Conservation (phyloP, 2,797 vertebrate genomes). For the Rhinichthys osculus region DNA sequence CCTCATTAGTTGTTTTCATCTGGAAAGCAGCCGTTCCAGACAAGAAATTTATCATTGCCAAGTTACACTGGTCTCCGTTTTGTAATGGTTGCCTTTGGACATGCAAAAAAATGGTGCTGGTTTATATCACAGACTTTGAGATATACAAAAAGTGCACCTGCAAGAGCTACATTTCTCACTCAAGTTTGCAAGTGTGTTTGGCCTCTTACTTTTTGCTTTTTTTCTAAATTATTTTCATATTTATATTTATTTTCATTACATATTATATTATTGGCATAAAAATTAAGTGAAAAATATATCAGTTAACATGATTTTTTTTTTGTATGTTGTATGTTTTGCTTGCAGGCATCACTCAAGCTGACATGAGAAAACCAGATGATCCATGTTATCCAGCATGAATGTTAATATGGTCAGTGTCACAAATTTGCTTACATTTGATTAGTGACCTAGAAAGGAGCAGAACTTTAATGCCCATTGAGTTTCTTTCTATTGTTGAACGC, state of each 20-base stretch:
- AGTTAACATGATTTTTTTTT: too few relatives aligned
- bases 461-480: background rate
- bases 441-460: slow-evolving; percentile 7
- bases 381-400: slow-evolving; percentile 8
- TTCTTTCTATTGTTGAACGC: too few relatives aligned
- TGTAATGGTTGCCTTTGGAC: slow-evolving; percentile 32
- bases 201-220: background rate
- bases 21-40: slow-evolving; percentile 34
- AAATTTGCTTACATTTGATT: slow-evolving; percentile 28
- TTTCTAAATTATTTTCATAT: background rate
- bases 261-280: background rate
- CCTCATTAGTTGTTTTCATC: slow-evolving; percentile 66
- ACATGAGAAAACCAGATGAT: background rate
- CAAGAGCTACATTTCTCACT: background rate
- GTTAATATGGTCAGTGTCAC: background rate
- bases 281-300: background rate
- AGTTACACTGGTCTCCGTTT: background rate
- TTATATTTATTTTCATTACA: background rate
- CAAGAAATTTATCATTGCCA: slow-evolving; percentile 66
- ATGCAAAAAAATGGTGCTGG: slow-evolving; percentile 16
- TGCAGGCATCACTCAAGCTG: background rate
- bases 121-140: slow-evolving; percentile 22
- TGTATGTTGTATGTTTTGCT: background rate
- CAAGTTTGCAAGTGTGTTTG: background rate
- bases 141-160: slow-evolving; percentile 36